These are phyloP conservation scores for Acanthosepion esculentum DNA, from an alignment of 2,888 invertebrate genomes.

Conservation along the genomic window DNA sequence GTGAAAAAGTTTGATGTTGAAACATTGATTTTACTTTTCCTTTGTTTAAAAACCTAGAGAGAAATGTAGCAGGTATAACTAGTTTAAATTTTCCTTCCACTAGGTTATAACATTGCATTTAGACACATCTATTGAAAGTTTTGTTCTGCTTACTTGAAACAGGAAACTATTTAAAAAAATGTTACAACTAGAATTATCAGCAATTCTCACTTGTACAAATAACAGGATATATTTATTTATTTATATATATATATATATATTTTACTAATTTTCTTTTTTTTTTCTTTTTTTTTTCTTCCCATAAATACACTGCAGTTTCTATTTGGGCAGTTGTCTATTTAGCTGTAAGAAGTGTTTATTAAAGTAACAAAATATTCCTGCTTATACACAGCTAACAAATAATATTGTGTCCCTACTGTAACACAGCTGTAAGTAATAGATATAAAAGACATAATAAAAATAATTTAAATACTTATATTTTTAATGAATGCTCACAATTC, in stretches of 20 bases:
- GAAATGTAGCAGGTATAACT: neutral
- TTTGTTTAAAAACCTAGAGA: neutral
- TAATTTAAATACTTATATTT: neutral
- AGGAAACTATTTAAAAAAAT: neutral
- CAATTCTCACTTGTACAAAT: neutral
- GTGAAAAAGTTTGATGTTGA: neutral
- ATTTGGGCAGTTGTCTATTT: neutral
- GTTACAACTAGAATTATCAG: neutral
- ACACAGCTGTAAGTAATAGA: neutral
- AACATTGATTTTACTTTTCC: neutral
- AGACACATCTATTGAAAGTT: neutral
- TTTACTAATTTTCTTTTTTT: neutral
- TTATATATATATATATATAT: neutral
- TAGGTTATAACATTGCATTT: too few species aligned
- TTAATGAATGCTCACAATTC: neutral
- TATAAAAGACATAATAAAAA: neutral
- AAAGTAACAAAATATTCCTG: neutral
- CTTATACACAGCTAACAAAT: neutral
- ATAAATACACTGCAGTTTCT: neutral
- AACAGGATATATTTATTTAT: neutral
- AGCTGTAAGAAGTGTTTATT: neutral
- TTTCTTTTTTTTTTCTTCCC: neutral
- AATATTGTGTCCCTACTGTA: neutral
- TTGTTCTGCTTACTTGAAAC: neutral
- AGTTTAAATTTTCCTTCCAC: too few species aligned